A percentile compares a stretch with the other conserved stretches of the same genome.
Evolutionary conservation across 2,888 invertebrate genomes (phyloP).

Genomic region (Phortica okadai): DNA sequence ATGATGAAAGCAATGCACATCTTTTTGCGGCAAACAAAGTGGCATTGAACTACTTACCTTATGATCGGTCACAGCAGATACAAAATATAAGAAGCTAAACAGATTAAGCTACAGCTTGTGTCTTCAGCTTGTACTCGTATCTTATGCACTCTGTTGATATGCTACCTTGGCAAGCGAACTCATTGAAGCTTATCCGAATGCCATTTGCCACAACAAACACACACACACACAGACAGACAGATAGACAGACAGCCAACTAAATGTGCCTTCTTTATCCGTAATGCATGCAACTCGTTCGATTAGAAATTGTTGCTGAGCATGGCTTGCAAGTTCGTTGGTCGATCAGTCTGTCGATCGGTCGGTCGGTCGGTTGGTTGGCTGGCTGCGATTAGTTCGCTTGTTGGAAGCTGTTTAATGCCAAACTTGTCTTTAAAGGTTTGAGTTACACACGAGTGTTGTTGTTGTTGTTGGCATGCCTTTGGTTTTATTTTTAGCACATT

Average conservation of each 20-base stretch:
- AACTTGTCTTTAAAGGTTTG: conserved; percentile 22
- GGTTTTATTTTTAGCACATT: conserved; percentile 21
- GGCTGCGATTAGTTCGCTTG: conserved; percentile 6
- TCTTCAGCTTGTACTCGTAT: too few species aligned
- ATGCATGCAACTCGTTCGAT: background rate
- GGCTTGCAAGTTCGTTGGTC: too few species aligned
- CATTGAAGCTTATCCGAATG: background rate
- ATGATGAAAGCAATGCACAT: background rate
- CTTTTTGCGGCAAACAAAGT: background rate
- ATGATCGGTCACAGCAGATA: too few species aligned
- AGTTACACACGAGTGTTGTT: conserved; percentile 13
- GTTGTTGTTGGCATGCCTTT: conserved; percentile 10
- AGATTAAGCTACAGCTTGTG: too few species aligned
- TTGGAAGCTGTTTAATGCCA: conserved; percentile 26
- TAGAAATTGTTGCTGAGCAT: background rate
- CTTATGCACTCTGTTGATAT: too few species aligned
- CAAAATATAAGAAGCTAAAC: too few species aligned
- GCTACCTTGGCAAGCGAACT: too few species aligned
- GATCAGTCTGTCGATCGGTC: too few species aligned
- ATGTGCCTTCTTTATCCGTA: background rate
- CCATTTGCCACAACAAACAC: background rate
- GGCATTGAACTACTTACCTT: background rate
- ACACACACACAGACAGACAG: background rate
- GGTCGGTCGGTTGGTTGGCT: background rate
- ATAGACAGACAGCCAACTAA: background rate